Conservation (phyloP, 2,888 invertebrate genomes). For the Camptogramma bilineatum region DNA sequence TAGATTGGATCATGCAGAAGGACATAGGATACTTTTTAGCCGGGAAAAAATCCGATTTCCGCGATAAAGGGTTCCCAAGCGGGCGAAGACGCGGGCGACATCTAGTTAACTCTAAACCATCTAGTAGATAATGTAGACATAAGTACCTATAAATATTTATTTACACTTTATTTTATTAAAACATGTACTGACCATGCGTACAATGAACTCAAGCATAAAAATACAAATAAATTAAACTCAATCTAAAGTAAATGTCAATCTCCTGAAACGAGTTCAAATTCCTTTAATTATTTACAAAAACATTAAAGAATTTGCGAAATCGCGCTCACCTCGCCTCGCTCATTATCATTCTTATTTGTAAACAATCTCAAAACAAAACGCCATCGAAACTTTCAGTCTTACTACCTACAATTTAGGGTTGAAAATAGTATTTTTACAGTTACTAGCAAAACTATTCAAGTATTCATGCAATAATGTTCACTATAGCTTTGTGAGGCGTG, state of each 20-base stretch:
- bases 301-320: slow-evolving; percentile 37
- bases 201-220: background rate
- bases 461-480: slow-evolving; percentile 1
- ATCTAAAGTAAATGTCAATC: background rate
- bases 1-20: no score
- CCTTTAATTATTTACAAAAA: slow-evolving; percentile 13
- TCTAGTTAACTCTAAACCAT: no score
- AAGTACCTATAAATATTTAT: no score
- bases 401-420: background rate
- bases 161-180: no score
- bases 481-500: background rate
- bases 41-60: no score
- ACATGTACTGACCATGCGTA: no score
- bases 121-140: no score
- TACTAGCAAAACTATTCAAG: background rate
- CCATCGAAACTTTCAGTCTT: slow-evolving; percentile 13
- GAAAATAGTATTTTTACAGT: slow-evolving; percentile 1
- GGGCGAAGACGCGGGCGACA: no score
- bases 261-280: slow-evolving; percentile 10
- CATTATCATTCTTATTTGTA: slow-evolving; percentile 39
- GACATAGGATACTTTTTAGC: no score
- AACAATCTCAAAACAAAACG: slow-evolving; percentile 25
- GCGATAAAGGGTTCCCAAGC: no score
- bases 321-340: slow-evolving; percentile 37
- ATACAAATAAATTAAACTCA: background rate